These are phyloP conservation scores for Rhopalosiphum maidis DNA, from an alignment of 1,140 invertebrate species.

Conservation along the genomic window DNA sequence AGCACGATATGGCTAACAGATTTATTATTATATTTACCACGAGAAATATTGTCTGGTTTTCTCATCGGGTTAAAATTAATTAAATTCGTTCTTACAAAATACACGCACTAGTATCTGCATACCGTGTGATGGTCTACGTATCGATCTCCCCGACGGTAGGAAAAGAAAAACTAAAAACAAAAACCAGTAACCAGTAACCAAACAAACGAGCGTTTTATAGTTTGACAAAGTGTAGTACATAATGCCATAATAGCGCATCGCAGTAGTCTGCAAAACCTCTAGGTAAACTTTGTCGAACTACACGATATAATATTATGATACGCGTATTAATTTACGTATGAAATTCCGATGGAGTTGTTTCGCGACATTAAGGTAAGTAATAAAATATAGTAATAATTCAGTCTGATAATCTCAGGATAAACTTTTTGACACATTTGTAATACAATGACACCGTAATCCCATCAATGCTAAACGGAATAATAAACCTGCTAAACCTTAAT, in stretches of 20 bases:
- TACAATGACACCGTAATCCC: background rate
- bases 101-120: background rate
- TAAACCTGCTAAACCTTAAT: background rate
- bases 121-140: background rate
- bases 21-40: background rate
- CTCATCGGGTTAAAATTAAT: background rate
- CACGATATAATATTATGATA: background rate
- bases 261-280: background rate
- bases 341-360: constrained; percentile 25
- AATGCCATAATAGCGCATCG: background rate
- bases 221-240: background rate
- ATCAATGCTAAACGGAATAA: background rate
- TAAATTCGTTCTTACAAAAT: background rate
- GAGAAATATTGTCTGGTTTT: background rate
- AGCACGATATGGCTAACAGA: background rate
- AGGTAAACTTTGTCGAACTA: background rate
- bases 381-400: constrained; percentile 31
- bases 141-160: background rate
- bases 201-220: constrained; percentile 1
- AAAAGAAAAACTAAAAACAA: background rate
- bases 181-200: background rate
- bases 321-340: constrained; percentile 12
- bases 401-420: background rate
- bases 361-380: constrained; percentile 6
- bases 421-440: constrained; percentile 26